A percentile compares a stretch with the other conserved stretches of the same genome.
phyloP scores from a whole-genome alignment of 2,888 invertebrate genomes.

The Agriotes lineatus region DNA sequence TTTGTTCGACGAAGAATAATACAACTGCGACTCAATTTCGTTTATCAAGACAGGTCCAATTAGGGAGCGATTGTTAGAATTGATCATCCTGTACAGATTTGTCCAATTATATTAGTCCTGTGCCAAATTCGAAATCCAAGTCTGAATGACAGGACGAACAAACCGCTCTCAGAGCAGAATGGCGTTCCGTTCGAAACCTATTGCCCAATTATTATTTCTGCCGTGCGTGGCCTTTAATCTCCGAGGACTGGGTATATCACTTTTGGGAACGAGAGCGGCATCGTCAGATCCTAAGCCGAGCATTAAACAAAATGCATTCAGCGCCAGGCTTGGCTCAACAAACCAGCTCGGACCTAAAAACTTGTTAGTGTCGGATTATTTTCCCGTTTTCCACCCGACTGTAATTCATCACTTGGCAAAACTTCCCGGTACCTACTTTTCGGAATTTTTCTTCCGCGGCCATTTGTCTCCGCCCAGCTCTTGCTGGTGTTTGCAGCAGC shows the following conservation, averaged over 20 bases:
- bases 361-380: constrained; percentile 42
- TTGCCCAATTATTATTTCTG: constrained; percentile 7
- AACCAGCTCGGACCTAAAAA: constrained; percentile 29
- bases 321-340: constrained; percentile 15
- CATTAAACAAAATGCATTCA: constrained; percentile 30
- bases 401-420: constrained; percentile 39
- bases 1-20: no score
- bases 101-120: no score
- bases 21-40: no score
- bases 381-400: constrained; percentile 31
- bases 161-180: not conserved
- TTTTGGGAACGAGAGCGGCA: constrained; percentile 8
- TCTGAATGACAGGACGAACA: not conserved
- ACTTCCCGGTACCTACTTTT: constrained; percentile 15
- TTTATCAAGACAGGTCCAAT: no score
- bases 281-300: constrained; percentile 22
- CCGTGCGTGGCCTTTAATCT: constrained; percentile 4
- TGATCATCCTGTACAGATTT: no score
- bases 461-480: not conserved
- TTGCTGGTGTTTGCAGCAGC: not conserved
- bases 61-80: no score
- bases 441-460: constrained; percentile 18
- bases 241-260: not conserved
- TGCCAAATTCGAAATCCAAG: no score
- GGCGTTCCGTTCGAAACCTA: constrained; percentile 3